Evolutionary conservation across 2,113 vertebrate species (phyloP), one percentile per base, ranked within the genome.

Genomic region (Murina feae): DNA sequence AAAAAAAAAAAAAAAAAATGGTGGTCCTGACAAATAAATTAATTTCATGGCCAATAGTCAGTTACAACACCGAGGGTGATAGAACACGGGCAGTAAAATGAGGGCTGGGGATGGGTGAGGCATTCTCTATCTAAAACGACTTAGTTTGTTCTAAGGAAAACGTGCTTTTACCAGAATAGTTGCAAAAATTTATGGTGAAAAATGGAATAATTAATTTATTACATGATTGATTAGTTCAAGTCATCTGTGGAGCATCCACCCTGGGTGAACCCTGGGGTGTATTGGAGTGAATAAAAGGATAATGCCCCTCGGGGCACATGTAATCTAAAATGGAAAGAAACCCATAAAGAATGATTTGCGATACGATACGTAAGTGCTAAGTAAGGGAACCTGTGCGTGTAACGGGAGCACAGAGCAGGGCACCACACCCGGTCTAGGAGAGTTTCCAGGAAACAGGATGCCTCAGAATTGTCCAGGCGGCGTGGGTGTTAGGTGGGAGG

Each of bases 151-250:
- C 47, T 13, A 85, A 88, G 88, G 93, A 94, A 96, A 96, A 93
- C 13, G 32, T 79, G n/a, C 87, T 65, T 94, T 96, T 95, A 79
- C 60, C 63, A 93, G 95, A 85, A 81, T 2, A 74, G 85, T 23
- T 25, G 32, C 86, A 80, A 96, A 96, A 96, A 79, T 90, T 88
- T 81, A 94, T 79, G 92, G 66, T 76, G 87, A 66, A 78, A 87
- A 93, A 60, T 96, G 78, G 90, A 75, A 88, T 88, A 71, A 66
- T 89, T 94, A 94, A 96, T 96, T 96, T 94, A 96, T 96, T 71
- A 76, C 2, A n/a, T 69, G 90, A 95, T 81, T 87, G 88, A 88
- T 96, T 88, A 86, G 88, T 66, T 96, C 81, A 83, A 89, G 88
- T 85, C 72, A 53, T 93, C 90, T 91, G 74, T 92, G 86, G 60